Evolutionary conservation across 2,797 vertebrate genomes (phyloP).

Genomic region (Harpagifer antarcticus): DNA sequence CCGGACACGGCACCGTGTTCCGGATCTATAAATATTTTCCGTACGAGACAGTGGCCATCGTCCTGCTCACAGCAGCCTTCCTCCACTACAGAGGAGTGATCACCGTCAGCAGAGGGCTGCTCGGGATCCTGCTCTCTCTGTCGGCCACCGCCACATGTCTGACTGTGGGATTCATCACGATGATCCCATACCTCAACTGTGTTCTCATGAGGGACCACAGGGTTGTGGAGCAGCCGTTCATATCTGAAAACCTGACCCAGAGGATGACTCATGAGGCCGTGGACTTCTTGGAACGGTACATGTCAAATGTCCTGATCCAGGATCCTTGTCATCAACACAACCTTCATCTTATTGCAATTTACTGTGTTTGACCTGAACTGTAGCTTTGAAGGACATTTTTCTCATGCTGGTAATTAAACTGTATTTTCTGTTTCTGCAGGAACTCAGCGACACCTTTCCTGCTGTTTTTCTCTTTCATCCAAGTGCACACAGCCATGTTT

Average conservation of each 20-base stretch:
- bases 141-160: neutral
- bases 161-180: conserved; percentile 70
- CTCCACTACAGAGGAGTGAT: conserved; percentile 69
- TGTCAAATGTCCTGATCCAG: no score
- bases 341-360: no score
- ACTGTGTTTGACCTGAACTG: neutral
- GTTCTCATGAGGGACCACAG: conserved; percentile 86
- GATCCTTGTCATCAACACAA: no score
- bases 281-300: conserved; percentile 86
- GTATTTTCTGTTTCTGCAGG: conserved; percentile 69
- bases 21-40: conserved; percentile 48
- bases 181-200: conserved; percentile 88
- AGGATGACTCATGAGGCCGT: conserved; percentile 86
- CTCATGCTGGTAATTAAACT: neutral
- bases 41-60: conserved; percentile 28
- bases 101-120: conserved; percentile 37
- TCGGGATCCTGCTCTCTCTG: conserved; percentile 48
- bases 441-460: conserved; percentile 85
- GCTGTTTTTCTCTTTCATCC: conserved; percentile 89
- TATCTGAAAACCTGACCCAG: conserved; percentile 88
- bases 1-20: conserved; percentile 86
- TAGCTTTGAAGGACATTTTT: neutral
- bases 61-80: conserved; percentile 61
- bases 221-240: conserved; percentile 88
- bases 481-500: conserved; percentile 92